These are phyloP conservation scores for Holacanthella duospinosa DNA, from an alignment of 2,888 invertebrate species.

Conservation along the genomic window DNA sequence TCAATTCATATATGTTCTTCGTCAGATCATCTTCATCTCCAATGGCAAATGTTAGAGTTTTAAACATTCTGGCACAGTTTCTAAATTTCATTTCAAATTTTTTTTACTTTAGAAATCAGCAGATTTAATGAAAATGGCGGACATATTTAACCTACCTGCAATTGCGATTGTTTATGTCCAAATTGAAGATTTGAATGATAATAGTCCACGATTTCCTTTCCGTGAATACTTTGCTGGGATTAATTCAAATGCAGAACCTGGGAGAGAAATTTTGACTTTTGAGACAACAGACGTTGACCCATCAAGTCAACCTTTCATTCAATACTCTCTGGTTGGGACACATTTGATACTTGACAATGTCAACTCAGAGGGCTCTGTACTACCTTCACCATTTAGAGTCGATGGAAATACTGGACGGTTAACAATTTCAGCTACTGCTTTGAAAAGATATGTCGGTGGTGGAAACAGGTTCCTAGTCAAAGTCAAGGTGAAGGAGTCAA, in stretches of 20 bases:
- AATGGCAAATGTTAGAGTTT: slow-evolving; percentile 27
- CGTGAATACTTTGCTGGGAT: slow-evolving; percentile 34
- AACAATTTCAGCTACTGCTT: slow-evolving; percentile 59
- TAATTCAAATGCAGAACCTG: slow-evolving; percentile 34
- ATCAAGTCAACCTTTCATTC: slow-evolving; percentile 25
- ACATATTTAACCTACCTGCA: slow-evolving; percentile 20
- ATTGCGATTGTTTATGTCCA: slow-evolving; percentile 51
- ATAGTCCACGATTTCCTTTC: slow-evolving; percentile 25
- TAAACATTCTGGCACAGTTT: not conserved
- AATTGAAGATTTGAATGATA: slow-evolving; percentile 62
- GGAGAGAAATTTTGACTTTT: slow-evolving; percentile 31
- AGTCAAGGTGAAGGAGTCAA: slow-evolving; percentile 68
- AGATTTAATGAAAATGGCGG: slow-evolving; percentile 24
- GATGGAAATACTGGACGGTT: slow-evolving; percentile 56
- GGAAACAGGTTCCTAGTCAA: slow-evolving; percentile 76
- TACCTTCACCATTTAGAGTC: slow-evolving; percentile 77
- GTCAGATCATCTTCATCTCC: slow-evolving; percentile 76
- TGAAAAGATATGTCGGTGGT: slow-evolving; percentile 66
- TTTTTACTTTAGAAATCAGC: slow-evolving; percentile 25
- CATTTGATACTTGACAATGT: slow-evolving; percentile 34
- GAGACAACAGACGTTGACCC: slow-evolving; percentile 27
- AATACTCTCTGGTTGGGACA: slow-evolving; percentile 29
- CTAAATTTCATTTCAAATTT: too few relatives aligned
- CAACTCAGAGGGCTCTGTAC: slow-evolving; percentile 57
- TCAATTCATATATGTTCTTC: slow-evolving; percentile 61